Conservation (phyloP, 2,113 vertebrate species). For the Patagioenas fasciata region DNA sequence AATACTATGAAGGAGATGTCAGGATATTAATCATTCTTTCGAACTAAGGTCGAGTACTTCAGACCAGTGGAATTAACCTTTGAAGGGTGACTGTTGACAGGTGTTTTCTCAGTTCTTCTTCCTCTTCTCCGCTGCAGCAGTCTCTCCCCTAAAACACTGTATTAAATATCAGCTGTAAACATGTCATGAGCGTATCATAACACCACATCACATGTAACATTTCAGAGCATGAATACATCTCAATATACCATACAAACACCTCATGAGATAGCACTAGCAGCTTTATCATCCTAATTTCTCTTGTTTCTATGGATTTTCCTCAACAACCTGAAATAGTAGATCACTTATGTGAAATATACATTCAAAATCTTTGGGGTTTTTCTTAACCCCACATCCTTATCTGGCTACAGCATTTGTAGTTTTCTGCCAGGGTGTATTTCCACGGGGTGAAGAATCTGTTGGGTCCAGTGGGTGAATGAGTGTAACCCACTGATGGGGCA, state of each 20-base stretch:
- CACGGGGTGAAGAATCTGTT: background rate
- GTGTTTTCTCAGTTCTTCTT: background rate
- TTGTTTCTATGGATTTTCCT: background rate
- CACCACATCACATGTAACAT: background rate
- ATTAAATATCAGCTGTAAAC: background rate
- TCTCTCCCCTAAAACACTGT: background rate
- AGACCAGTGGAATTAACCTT: background rate
- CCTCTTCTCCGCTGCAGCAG: background rate
- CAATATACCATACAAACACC: background rate
- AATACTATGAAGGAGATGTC: background rate
- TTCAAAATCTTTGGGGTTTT: background rate
- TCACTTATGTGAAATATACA: background rate
- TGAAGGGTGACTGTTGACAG: background rate
- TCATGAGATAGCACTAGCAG: background rate
- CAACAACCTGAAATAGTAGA: background rate
- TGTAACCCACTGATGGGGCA: rapidly evolving
- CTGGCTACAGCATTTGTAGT: background rate
- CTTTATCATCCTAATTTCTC: background rate
- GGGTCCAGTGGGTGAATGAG: background rate
- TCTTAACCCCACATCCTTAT: background rate
- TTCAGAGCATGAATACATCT: background rate
- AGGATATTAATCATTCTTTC: background rate
- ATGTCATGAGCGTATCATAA: background rate
- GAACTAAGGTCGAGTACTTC: background rate
- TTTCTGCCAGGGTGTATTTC: background rate